Evolutionary conservation across 2,888 invertebrate species (phyloP), one percentile per base, ranked within the genome.

Genomic region (Zeuzera pyrina): DNA sequence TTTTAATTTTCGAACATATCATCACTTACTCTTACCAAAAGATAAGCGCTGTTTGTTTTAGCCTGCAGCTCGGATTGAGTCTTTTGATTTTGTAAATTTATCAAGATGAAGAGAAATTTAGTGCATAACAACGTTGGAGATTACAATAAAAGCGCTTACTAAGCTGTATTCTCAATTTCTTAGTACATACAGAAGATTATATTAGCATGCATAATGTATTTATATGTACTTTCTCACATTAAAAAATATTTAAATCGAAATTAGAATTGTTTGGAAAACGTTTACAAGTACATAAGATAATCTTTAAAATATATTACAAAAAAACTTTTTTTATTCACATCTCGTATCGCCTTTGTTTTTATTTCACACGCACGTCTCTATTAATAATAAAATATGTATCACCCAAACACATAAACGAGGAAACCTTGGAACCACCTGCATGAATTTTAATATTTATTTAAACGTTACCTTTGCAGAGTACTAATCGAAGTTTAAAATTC

Each of bases 21-120:
- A n/a, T n/a, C n/a, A n/a, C n/a, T 25, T 25, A 13, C 28, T 27
- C 42, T 51, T 46, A 52, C 50, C 38, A 43, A 39, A 51, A 53
- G 52, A 59, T 58, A 57, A 57, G 35, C 50, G 39, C 44, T 67
- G 55, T 67, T 67, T 66, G 47, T 45, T 56, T 60, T 60, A 47
- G 65, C 74, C 73, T 38, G 49, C 36, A 67, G 76, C 65, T 39
- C 33, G 56, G 45, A 63, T 70, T 68, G 61, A 72, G 64, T 62
- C 69, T 66, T 71, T 70, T 66, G 60, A 71, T 66, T 72, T 66
- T 66, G 64, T 64, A 62, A 59, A 49, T 59, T 47, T 51, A 74
- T 78, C 74, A 70, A 70, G 76, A 77, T 39, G 33, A 28, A 27
- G 25, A 22, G n/a, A n/a, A n/a, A n/a, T n/a, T n/a, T n/a, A n/a